Evolutionary conservation across 1,140 invertebrate species (phyloP).

Genomic region (Cydia amplana): DNA sequence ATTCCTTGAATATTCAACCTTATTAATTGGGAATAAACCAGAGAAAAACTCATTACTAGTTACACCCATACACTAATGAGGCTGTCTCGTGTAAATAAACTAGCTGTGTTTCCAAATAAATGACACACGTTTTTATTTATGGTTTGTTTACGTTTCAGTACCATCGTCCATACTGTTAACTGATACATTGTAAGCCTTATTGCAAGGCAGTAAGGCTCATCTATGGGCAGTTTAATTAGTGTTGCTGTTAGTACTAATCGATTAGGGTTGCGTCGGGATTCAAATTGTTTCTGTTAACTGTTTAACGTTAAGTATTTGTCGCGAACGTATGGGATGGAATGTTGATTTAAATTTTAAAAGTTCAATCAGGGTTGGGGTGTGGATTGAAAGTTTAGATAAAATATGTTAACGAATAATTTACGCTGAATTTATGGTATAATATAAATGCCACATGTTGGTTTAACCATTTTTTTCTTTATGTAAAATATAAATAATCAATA

Average conservation of each 20-base stretch:
- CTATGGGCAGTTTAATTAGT: no score
- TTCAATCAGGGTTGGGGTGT: no score
- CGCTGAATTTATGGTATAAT: no score
- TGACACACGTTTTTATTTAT: constrained; percentile 21
- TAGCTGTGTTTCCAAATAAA: constrained; percentile 23
- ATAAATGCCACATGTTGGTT: no score
- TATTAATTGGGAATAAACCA: neutral
- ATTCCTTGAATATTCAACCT: neutral
- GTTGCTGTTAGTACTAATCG: neutral
- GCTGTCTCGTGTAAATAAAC: constrained; percentile 47
- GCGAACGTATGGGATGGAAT: neutral
- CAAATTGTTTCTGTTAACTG: neutral
- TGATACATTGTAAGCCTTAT: no score
- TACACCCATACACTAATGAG: constrained; percentile 42
- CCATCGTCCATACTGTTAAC: no score
- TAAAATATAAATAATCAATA: no score
- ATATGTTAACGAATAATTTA: no score
- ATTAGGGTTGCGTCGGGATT: constrained; percentile 8
- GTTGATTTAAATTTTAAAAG: neutral
- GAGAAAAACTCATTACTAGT: constrained; percentile 15
- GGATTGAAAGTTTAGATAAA: no score
- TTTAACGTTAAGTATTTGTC: no score
- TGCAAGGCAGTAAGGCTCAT: no score
- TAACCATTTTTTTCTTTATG: no score
- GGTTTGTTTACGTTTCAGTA: constrained; percentile 14